phyloP scores from a whole-genome alignment of 2,888 invertebrate genomes.

The Argyra leucocephala region DNA sequence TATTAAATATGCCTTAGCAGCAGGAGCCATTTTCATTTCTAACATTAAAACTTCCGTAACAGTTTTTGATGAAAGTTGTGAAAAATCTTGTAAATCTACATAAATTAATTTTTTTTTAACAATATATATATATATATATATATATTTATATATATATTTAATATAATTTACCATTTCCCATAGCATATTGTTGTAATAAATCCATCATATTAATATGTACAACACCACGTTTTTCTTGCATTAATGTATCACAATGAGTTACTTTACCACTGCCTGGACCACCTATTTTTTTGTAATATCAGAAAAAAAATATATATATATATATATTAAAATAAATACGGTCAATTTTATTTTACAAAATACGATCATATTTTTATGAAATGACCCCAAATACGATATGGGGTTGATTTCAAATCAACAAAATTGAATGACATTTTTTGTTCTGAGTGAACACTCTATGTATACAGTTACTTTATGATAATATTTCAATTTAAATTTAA shows the following conservation, averaged over 20 bases:
- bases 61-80: slow-evolving; percentile 72
- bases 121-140: neutral
- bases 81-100: slow-evolving; percentile 78
- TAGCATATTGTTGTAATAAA: slow-evolving; percentile 76
- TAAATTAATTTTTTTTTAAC: neutral
- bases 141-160: neutral
- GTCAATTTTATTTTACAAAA: neutral
- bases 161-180: slow-evolving; percentile 73
- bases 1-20: slow-evolving; percentile 76
- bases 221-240: slow-evolving; percentile 74
- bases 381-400: no score
- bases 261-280: slow-evolving; percentile 97
- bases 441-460: no score
- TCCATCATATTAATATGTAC: slow-evolving; percentile 89
- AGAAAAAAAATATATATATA: neutral
- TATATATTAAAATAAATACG: neutral
- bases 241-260: slow-evolving; percentile 88
- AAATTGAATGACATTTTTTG: no score
- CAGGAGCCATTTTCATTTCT: slow-evolving; percentile 87
- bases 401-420: no score
- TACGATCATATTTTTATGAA: neutral
- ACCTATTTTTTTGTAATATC: slow-evolving; percentile 53
- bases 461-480: no score
- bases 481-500: neutral
- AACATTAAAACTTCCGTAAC: slow-evolving; percentile 83